A percentile compares a stretch with the other conserved stretches of the same genome.
phyloP scores from a whole-genome alignment of 2,888 invertebrate genomes.

The Drosophila pseudotalamancana region DNA sequence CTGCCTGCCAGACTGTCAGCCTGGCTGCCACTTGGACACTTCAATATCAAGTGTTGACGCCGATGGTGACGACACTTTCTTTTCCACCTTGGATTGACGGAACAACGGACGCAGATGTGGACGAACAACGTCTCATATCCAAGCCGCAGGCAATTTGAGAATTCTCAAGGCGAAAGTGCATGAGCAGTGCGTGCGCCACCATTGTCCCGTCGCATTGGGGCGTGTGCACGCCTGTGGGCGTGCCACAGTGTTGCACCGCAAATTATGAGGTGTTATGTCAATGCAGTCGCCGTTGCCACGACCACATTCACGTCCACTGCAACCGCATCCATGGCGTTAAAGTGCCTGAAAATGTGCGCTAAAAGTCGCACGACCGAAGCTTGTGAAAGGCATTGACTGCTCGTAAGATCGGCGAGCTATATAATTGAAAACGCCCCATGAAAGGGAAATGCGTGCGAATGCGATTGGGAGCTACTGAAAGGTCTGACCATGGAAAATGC shows the following conservation, averaged over 20 bases:
- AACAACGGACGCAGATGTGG: conserved; percentile 1
- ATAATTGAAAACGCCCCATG: conserved; percentile 72
- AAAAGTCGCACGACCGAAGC: conserved; percentile 73
- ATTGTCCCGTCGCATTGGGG: conserved; percentile 24
- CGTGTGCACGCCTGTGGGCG: conserved; percentile 54
- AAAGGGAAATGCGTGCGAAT: conserved; percentile 57
- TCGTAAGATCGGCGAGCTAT: conserved; percentile 47
- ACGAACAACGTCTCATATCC: conserved; percentile 8
- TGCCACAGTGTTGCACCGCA: conserved; percentile 68
- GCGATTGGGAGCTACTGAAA: conserved; percentile 50
- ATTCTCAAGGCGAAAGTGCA: conserved; percentile 78
- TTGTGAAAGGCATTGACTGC: conserved; percentile 66
- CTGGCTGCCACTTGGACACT: not conserved
- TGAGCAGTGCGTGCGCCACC: conserved; percentile 48
- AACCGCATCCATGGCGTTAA: conserved; percentile 49
- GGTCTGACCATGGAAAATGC: conserved; percentile 7
- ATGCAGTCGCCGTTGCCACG: conserved; percentile 49
- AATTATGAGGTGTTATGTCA: conserved; percentile 80
- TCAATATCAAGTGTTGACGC: conserved; percentile 51
- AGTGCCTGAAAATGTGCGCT: conserved; percentile 73
- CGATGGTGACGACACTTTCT: conserved; percentile 73
- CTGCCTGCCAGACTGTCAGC: not conserved
- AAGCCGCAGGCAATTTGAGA: conserved; percentile 64
- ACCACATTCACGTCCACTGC: conserved; percentile 22
- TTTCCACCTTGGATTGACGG: conserved; percentile 48